A percentile compares a stretch with the other conserved stretches of the same genome.
These are phyloP conservation scores for Sardinella longiceps DNA, from an alignment of 2,797 vertebrate genomes.

Conservation along the genomic window DNA sequence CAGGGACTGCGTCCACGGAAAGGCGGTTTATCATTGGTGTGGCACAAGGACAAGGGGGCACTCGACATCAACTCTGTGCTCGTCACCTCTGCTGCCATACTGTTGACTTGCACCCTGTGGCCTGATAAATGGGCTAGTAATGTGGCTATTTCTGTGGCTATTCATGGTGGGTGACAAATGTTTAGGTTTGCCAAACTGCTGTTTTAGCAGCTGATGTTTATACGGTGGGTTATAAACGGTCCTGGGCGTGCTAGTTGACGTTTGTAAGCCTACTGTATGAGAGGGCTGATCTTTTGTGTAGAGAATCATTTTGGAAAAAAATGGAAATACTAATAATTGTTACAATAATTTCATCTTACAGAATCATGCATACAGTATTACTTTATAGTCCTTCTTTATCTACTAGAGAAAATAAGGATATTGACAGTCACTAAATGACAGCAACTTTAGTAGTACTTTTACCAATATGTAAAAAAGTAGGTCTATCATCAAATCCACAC, in stretches of 20 bases:
- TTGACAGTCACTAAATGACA: not conserved
- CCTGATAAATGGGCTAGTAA: not conserved
- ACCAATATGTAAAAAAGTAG: not conserved
- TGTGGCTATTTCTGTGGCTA: not conserved
- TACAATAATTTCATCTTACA: not conserved
- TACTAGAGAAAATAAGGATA: not conserved
- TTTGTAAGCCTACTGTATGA: not conserved
- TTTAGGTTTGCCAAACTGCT: not conserved
- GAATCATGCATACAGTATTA: not conserved
- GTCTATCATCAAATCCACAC: not conserved
- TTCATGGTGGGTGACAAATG: not conserved
- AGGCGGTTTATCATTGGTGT: not conserved
- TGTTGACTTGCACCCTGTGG: not conserved
- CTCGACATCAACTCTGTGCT: not conserved
- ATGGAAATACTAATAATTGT: not conserved
- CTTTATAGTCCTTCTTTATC: too few relatives aligned
- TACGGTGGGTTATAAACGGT: not conserved
- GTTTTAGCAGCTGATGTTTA: not conserved
- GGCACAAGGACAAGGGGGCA: conserved; percentile 20
- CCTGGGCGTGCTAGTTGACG: not conserved
- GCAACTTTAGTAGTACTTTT: not conserved
- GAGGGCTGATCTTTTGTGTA: not conserved
- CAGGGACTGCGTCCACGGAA: conserved; percentile 39
- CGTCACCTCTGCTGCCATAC: not conserved
- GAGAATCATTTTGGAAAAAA: not conserved